phyloP scores from a whole-genome alignment of 1,140 invertebrate species.

The Marisa cornuarietis region DNA sequence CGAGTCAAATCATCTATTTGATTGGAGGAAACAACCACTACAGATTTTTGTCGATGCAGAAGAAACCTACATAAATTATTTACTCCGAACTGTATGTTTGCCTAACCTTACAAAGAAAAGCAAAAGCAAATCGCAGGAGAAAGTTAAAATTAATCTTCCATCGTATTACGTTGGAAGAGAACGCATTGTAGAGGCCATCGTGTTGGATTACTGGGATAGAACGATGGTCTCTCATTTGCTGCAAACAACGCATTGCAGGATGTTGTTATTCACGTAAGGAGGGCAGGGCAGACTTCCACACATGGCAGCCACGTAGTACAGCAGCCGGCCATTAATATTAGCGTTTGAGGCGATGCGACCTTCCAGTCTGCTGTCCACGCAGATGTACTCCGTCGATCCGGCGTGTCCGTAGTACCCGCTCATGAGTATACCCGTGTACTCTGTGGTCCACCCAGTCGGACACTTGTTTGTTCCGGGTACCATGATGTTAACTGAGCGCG shows the following conservation, averaged over 20 bases:
- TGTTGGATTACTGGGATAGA: no score
- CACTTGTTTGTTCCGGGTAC: conserved; percentile 43
- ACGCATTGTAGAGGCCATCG: no score
- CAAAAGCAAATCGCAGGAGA: no score
- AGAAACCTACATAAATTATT: no score
- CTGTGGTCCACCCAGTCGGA: conserved; percentile 35
- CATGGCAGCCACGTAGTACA: conserved; percentile 30
- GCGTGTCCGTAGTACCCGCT: conserved; percentile 23
- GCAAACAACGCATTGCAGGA: conserved; percentile 44
- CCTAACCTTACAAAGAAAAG: no score
- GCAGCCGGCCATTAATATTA: conserved; percentile 31
- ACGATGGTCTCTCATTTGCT: not conserved
- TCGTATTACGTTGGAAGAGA: no score
- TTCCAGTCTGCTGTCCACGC: conserved; percentile 40
- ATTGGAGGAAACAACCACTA: no score
- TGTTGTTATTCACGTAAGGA: conserved; percentile 32
- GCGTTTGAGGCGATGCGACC: conserved; percentile 15
- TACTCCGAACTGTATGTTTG: no score
- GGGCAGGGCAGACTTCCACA: conserved; percentile 32
- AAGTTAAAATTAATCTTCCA: no score
- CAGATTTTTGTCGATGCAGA: no score
- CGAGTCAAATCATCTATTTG: no score
- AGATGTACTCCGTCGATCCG: conserved; percentile 29
- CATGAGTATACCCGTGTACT: conserved; percentile 40
- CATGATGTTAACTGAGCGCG: conserved; percentile 29